Evolutionary conservation across 2,797 vertebrate species (phyloP), one percentile per base, ranked within the genome.

Genomic region (Thamnophis elegans): DNA sequence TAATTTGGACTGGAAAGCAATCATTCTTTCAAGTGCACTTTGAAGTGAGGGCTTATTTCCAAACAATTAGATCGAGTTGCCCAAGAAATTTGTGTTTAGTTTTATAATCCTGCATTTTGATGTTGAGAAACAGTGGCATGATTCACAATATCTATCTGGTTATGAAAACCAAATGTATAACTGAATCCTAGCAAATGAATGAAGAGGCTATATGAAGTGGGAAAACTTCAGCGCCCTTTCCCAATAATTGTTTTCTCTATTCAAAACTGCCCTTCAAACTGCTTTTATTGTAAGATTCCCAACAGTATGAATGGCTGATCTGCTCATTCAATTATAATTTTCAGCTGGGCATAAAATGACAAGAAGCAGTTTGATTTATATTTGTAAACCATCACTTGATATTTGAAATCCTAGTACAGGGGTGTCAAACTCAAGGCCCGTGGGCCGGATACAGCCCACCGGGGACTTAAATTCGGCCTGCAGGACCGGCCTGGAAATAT

Each of bases 51-150:
- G 16, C 14, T 59, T 85, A 28, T 65, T 58, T 58, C 54, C 86
- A 88, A 58, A 54, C 78, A 88, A 88, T 13, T 88, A 3, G 55
- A 53, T 32, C 7, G 60, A 32, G 18, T 90, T 94, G 91, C 93
- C 96, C 95, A 94, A 96, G 95, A 96, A 96, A 95, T 94, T 96
- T 95, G 95, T 95, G 96, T 92, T 92, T 94, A 91, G 92, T 94
- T 95, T 92, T 94, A 93, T 93, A 89, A 94, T 94, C 94, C 92
- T 93, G 94, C 94, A 93, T 90, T 0, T 0, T 89, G 65, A 73
- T 14, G 6, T 73, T 73, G n/a, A 73, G n/a, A 73, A 73, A 36
- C 16, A 18, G 14, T 82, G 36, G 4, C 4, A 82, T 82, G 73
- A 82, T 82, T 42, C 73, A 22, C 4, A 47, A 47, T 47, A 82